phyloP scores from a whole-genome alignment of 2,113 vertebrate genomes.

The Vombatus ursinus region DNA sequence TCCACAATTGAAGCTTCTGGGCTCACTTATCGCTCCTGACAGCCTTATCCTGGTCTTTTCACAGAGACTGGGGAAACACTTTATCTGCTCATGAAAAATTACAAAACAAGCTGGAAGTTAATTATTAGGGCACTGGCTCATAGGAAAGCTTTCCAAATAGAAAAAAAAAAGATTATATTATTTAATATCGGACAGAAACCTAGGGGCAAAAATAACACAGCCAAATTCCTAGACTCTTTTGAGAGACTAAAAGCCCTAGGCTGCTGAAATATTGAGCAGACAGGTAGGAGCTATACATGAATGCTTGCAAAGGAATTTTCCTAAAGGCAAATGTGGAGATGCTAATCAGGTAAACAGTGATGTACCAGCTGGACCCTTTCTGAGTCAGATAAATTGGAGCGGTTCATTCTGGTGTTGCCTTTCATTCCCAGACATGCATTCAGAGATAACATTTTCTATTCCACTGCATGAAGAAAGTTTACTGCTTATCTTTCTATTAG shows the following conservation, averaged over 20 bases:
- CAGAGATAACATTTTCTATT: not conserved
- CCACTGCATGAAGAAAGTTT: not conserved
- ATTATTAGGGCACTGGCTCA: constrained; percentile 19
- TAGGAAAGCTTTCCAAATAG: not conserved
- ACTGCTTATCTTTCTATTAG: not conserved
- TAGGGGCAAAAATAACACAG: constrained; percentile 64
- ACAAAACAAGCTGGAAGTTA: constrained; percentile 27
- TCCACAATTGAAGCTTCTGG: not conserved
- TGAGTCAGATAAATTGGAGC: not conserved
- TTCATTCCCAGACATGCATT: not conserved
- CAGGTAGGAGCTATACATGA: not conserved
- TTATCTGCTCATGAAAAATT: not conserved
- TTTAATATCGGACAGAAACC: constrained; percentile 43
- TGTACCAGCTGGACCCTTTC: not conserved
- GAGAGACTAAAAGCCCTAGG: constrained; percentile 26
- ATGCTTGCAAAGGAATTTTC: constrained; percentile 59
- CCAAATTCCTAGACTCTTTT: constrained; percentile 23
- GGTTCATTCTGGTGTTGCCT: not conserved
- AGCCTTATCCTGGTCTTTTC: constrained; percentile 6
- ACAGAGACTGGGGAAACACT: not conserved
- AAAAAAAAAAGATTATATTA: constrained; percentile 26
- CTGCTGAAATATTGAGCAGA: not conserved
- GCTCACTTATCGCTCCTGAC: constrained; percentile 48
- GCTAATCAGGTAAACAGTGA: not conserved
- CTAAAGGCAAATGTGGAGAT: constrained; percentile 41